Conservation (phyloP, 2,113 vertebrate species). For the Erinaceus europaeus region DNA sequence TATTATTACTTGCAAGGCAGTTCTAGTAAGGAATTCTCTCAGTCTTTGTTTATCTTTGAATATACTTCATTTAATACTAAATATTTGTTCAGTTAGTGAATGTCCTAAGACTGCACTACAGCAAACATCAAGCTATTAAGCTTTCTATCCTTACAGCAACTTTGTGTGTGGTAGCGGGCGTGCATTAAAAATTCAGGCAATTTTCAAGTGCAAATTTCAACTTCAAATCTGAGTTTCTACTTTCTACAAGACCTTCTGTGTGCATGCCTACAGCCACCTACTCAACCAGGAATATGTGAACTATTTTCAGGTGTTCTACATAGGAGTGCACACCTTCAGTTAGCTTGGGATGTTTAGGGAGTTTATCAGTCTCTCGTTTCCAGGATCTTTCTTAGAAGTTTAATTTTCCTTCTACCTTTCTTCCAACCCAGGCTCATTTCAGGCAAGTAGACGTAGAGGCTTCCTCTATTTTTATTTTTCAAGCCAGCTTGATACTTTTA, state of each 20-base stretch:
- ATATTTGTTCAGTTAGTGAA: neutral
- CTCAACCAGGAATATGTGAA: neutral
- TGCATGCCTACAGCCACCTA: neutral
- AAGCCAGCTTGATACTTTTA: neutral
- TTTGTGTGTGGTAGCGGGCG: neutral
- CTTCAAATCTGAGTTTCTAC: neutral
- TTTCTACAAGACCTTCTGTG: neutral
- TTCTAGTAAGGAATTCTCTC: neutral
- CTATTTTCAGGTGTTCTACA: too few species aligned
- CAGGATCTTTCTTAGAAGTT: neutral
- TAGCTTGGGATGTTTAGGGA: neutral
- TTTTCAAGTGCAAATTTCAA: conserved; percentile 4
- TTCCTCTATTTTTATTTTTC: neutral
- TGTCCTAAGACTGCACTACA: neutral
- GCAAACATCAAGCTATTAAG: neutral
- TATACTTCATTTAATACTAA: conserved; percentile 15
- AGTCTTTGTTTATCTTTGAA: neutral
- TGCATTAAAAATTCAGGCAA: neutral
- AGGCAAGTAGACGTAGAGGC: neutral
- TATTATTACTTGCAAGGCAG: conserved; percentile 10
- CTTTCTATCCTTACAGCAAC: neutral
- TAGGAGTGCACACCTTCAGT: neutral
- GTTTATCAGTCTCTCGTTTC: neutral
- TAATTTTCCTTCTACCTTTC: neutral
- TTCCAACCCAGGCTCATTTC: neutral